Evolutionary conservation across 2,797 vertebrate species (phyloP), one percentile per base, ranked within the genome.

Genomic region (Discoglossus pictus): DNA sequence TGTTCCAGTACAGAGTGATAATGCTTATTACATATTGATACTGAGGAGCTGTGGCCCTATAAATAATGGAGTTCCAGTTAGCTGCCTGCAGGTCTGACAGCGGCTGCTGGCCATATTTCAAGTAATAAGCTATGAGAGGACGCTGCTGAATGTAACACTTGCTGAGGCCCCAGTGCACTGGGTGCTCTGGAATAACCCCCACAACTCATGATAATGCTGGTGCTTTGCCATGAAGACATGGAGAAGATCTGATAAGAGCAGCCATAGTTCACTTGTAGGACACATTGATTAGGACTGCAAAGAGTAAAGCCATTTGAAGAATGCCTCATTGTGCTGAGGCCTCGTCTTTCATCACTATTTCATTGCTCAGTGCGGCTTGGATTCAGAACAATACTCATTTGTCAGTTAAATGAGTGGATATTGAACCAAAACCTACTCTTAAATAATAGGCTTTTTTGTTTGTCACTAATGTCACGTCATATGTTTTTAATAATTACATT

Each of bases 1-100:
- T 24, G 1, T 21, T 50, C 12, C 54, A 58, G 13, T 12, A 6
- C 34, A 44, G 39, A 7, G 12, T 62, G 16, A 47, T 16, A 53
- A 61, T 62, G 44, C 21, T 27, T 46, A 21, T 61, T 52, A 44
- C 53, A 59, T 51, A 50, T 38, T 43, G 58, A 40, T 62, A 48
- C 44, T 44, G 48, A 46, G 20, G 51, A 36, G 4, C 40, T 48
- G 34, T 7, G 15, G 11, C 18, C 35, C 43, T 50, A 56, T 62
- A 24, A 63, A 42, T 70, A 63, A 63, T 70, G 36, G 34, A 55
- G 13, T 48, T 8, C 43, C 47, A n/a, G 18, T 53, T 38, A 11
- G 47, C 42, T 46, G 18, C 50, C 43, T 39, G 15, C 38, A 10
- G 12, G 21, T 27, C 34, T 70, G 67, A 70, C 67, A 63, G 59